These are phyloP conservation scores for Thaleichthys pacificus DNA, from an alignment of 2,797 vertebrate genomes.

Conservation along the genomic window DNA sequence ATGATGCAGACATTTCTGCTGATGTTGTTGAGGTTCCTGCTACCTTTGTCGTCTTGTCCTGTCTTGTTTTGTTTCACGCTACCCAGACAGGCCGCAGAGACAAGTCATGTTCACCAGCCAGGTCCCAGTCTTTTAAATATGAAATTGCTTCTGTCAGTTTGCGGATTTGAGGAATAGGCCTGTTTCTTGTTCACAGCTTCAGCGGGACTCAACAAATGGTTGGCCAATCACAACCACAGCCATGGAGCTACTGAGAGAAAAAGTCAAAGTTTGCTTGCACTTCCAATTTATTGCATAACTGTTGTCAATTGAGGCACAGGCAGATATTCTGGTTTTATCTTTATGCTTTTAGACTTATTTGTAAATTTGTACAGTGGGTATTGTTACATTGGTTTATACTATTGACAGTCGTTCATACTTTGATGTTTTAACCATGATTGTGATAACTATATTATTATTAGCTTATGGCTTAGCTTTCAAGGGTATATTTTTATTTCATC, in stretches of 20 bases:
- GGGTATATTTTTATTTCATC: not conserved
- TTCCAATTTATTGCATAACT: not conserved
- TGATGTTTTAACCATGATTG: not conserved
- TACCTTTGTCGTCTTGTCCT: constrained; percentile 3
- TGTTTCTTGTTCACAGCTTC: not conserved
- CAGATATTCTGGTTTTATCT: not conserved
- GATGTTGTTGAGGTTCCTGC: constrained; percentile 29
- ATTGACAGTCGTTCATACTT: not conserved
- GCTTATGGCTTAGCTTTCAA: no score
- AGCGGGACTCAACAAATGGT: not conserved
- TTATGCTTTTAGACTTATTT: not conserved
- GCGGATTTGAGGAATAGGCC: not conserved
- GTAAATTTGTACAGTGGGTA: not conserved
- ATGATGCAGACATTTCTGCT: constrained; percentile 36
- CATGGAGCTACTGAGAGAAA: not conserved
- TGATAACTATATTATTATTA: not conserved
- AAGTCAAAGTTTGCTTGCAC: not conserved
- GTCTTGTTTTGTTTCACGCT: not conserved
- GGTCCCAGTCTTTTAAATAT: not conserved
- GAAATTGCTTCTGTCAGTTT: not conserved
- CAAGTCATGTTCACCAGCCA: not conserved
- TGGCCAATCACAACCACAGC: not conserved
- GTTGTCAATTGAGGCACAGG: no score
- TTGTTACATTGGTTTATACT: not conserved
- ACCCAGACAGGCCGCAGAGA: not conserved